These are phyloP conservation scores for Diarsia dahlii DNA, from an alignment of 2,888 invertebrate species.

Conservation along the genomic window DNA sequence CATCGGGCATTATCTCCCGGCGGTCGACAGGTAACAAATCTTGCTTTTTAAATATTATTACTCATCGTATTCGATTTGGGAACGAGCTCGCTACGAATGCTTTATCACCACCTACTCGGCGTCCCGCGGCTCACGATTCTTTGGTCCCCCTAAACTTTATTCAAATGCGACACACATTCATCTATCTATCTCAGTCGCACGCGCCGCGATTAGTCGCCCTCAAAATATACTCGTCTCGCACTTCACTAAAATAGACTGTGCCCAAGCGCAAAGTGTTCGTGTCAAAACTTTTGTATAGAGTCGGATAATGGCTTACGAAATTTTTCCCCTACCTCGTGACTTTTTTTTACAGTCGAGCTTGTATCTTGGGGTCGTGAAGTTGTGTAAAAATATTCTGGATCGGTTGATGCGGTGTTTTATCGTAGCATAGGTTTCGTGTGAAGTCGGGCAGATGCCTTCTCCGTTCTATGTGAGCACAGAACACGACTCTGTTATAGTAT, in stretches of 20 bases:
- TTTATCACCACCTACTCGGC: constrained; percentile 91
- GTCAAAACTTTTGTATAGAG: constrained; percentile 90
- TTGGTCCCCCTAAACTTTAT: constrained; percentile 90
- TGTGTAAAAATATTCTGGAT: constrained; percentile 86
- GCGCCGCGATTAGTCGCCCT: constrained; percentile 76
- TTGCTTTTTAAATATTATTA: constrained; percentile 90
- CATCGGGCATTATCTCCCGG: constrained; percentile 85
- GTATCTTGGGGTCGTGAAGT: constrained; percentile 88
- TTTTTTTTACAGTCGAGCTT: constrained; percentile 89
- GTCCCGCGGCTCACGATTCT: constrained; percentile 88
- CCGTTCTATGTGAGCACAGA: constrained; percentile 83
- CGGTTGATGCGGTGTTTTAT: constrained; percentile 83
- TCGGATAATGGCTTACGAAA: constrained; percentile 89
- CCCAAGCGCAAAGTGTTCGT: constrained; percentile 90
- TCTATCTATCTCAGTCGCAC: constrained; percentile 85
- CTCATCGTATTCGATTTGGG: constrained; percentile 90
- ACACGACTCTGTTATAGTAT: constrained; percentile 86
- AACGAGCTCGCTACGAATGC: constrained; percentile 89
- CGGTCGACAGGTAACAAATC: constrained; percentile 91
- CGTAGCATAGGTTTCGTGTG: constrained; percentile 80
- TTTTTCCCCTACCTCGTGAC: constrained; percentile 89
- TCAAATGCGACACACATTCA: constrained; percentile 88
- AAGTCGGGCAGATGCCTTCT: constrained; percentile 84
- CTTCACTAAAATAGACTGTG: constrained; percentile 90
- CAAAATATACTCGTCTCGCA: constrained; percentile 83